A percentile compares a stretch with the other conserved stretches of the same genome.
Evolutionary conservation across 2,888 invertebrate genomes (phyloP).

Genomic region (Papilio gigon): DNA sequence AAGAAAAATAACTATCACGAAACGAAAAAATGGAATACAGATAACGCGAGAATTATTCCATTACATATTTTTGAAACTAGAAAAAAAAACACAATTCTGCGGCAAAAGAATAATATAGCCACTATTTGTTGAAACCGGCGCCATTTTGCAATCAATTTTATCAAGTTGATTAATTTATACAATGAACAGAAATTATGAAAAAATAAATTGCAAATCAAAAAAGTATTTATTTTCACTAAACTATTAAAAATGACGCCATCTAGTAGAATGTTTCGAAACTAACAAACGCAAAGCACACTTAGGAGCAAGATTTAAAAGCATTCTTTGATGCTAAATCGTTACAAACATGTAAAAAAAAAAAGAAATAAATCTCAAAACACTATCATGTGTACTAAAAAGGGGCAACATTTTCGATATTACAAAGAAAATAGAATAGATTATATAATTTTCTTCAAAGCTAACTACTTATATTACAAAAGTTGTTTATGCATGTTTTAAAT

Average conservation of each 20-base stretch:
- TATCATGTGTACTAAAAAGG: conserved; percentile 32
- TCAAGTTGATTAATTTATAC: conserved; percentile 7
- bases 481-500: conserved; percentile 75
- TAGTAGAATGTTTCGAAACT: neutral
- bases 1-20: conserved; percentile 16
- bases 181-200: neutral
- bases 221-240: neutral
- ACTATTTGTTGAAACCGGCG: conserved; percentile 17
- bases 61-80: neutral
- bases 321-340: neutral
- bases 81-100: neutral
- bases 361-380: conserved; percentile 28
- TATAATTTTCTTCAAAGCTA: conserved; percentile 68
- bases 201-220: neutral
- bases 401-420: conserved; percentile 39
- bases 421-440: conserved; percentile 53
- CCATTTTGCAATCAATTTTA: conserved; percentile 26
- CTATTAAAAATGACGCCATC: neutral
- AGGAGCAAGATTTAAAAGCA: neutral
- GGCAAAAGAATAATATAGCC: neutral
- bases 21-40: conserved; percentile 14
- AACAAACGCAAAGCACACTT: neutral
- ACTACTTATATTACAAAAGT: conserved; percentile 77
- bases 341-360: neutral
- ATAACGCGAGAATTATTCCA: neutral